Conservation (phyloP, 2,113 vertebrate genomes). For the Syngnathus floridae region DNA sequence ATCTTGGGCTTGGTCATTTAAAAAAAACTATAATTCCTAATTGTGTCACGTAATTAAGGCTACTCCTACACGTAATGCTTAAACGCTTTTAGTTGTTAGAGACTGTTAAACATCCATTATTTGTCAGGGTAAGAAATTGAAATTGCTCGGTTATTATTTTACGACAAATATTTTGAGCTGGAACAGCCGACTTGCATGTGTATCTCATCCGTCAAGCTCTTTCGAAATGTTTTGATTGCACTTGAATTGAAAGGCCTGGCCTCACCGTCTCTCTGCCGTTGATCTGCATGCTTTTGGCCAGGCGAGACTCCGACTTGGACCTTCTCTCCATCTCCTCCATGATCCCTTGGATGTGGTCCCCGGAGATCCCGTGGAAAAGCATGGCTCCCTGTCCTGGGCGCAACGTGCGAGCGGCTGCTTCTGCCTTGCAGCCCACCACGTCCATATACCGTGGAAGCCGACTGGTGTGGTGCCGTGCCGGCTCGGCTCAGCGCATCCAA, state of each 20-base stretch:
- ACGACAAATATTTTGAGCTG: not conserved
- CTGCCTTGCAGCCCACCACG: constrained; percentile 96
- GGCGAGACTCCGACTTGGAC: constrained; percentile 90
- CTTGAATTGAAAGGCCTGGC: not conserved
- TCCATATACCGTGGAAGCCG: constrained; percentile 87
- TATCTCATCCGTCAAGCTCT: not conserved
- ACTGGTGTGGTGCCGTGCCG: constrained; percentile 52
- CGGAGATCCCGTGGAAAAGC: constrained; percentile 99
- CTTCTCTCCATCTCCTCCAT: constrained; percentile 99
- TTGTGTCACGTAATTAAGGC: not conserved
- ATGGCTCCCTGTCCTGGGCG: constrained; percentile 98
- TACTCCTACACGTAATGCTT: not conserved
- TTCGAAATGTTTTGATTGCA: not conserved
- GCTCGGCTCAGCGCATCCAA: constrained; percentile 82
- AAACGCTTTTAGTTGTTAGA: not conserved
- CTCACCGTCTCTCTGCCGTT: constrained; percentile 98
- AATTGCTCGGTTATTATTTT: not conserved
- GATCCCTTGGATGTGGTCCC: constrained; percentile 99
- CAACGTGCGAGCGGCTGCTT: constrained; percentile 95
- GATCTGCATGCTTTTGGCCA: constrained; percentile 91
- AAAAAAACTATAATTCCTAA: not conserved
- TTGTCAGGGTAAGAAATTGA: not conserved
- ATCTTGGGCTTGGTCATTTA: not conserved
- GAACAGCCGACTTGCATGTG: not conserved
- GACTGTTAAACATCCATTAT: not conserved